Percentiles rank a stretch among this genome's conserved stretches.
Conservation (phyloP, 2,888 invertebrate genomes). For the Napeogenes inachia region DNA sequence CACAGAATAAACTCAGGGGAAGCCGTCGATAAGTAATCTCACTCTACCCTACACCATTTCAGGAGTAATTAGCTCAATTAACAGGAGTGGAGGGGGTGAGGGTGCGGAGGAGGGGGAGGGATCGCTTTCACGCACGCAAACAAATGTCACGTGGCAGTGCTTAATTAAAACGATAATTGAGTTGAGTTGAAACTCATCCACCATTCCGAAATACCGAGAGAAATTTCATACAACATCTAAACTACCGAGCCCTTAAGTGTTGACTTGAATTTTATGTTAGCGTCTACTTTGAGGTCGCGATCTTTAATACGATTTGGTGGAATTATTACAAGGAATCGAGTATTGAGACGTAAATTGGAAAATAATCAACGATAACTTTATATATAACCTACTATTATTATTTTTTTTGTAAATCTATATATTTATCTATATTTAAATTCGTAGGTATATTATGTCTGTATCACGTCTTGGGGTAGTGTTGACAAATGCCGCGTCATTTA, state of each 20-base stretch:
- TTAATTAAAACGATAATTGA: conserved; percentile 79
- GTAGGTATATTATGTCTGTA: conserved; percentile 10
- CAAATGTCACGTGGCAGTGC: conserved; percentile 76
- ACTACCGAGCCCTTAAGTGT: conserved; percentile 75
- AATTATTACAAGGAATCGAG: conserved; percentile 66
- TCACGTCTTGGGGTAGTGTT: conserved; percentile 37
- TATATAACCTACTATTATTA: too few relatives aligned
- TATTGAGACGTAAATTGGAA: conserved; percentile 39
- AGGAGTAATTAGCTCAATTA: conserved; percentile 79
- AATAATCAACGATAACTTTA: too few relatives aligned
- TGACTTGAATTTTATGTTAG: conserved; percentile 76
- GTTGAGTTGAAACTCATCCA: conserved; percentile 77
- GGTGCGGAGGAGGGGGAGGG: conserved; percentile 38
- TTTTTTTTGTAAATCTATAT: too few relatives aligned
- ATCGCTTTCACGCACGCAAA: conserved; percentile 77
- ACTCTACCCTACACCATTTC: conserved; percentile 73
- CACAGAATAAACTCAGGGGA: conserved; percentile 65
- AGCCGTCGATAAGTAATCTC: conserved; percentile 75
- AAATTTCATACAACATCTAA: conserved; percentile 71
- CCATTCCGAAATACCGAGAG: conserved; percentile 74
- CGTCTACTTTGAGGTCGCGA: conserved; percentile 72
- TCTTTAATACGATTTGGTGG: conserved; percentile 69
- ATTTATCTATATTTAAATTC: too few relatives aligned
- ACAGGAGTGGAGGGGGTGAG: conserved; percentile 39
- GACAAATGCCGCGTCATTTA: conserved; percentile 58